phyloP scores from a whole-genome alignment of 1,140 invertebrate genomes.

The Drosophila baimaii region DNA sequence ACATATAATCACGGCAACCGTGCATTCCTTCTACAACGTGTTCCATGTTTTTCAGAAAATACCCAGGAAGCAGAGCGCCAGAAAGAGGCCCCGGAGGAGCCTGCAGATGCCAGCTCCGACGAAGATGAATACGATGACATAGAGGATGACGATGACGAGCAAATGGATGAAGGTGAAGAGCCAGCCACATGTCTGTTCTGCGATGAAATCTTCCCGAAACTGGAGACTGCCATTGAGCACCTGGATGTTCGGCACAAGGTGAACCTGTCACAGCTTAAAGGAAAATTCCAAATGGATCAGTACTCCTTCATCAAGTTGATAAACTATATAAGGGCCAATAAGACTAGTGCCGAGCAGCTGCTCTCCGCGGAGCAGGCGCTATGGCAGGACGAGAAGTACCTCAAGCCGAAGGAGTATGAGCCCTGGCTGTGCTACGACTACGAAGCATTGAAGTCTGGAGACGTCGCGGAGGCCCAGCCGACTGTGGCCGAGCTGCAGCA shows the following conservation, averaged over 20 bases:
- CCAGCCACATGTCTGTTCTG: conserved; percentile 86
- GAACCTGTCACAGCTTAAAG: conserved; percentile 88
- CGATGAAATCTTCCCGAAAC: conserved; percentile 84
- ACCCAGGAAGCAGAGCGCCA: conserved; percentile 9
- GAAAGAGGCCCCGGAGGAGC: conserved; percentile 7
- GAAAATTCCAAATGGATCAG: conserved; percentile 90
- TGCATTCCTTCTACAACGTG: not conserved
- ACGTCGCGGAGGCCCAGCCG: not conserved
- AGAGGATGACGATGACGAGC: conserved; percentile 64
- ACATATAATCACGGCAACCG: conserved; percentile 2
- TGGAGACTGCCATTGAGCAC: conserved; percentile 86
- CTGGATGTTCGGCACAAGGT: conserved; percentile 88
- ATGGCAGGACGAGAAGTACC: conserved; percentile 91
- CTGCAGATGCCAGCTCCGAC: conserved; percentile 43
- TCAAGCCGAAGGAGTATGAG: conserved; percentile 92
- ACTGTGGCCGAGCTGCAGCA: conserved; percentile 32
- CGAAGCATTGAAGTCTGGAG: conserved; percentile 41
- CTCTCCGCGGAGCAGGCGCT: conserved; percentile 84
- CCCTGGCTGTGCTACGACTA: conserved; percentile 91
- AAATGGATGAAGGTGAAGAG: conserved; percentile 61
- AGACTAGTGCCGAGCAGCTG: conserved; percentile 86
- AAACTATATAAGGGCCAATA: conserved; percentile 91
- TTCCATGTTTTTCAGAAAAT: not conserved
- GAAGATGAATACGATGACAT: conserved; percentile 67
- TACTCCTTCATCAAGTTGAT: conserved; percentile 94